phyloP scores from a whole-genome alignment of 2,888 invertebrate genomes.

The Hirtodrosophila duncani region DNA sequence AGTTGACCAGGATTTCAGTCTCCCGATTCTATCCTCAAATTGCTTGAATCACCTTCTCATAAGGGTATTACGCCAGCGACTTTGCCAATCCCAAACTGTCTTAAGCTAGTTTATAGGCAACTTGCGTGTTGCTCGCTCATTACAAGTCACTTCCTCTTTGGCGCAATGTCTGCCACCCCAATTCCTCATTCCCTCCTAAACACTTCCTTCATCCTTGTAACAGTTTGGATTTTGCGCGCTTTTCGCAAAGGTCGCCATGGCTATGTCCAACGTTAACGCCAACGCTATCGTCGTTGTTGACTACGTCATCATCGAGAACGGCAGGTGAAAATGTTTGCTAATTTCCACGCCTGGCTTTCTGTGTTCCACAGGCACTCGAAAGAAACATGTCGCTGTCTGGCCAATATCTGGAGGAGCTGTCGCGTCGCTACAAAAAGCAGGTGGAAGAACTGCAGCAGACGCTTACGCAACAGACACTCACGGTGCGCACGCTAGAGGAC shows the following conservation, averaged over 20 bases:
- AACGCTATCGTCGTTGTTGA: conserved; percentile 11
- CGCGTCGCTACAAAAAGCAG: conserved; percentile 95
- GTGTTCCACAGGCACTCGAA: conserved; percentile 87
- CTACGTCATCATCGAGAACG: conserved; percentile 27
- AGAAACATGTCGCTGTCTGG: conserved; percentile 97
- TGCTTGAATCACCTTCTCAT: too few relatives aligned
- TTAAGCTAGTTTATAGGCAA: conserved; percentile 52
- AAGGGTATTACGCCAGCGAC: not conserved
- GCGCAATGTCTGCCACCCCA: conserved; percentile 27
- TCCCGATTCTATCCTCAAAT: too few relatives aligned
- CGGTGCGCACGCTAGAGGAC: conserved; percentile 85
- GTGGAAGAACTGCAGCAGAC: conserved; percentile 95
- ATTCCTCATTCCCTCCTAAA: conserved; percentile 20
- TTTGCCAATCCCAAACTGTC: not conserved
- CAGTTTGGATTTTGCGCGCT: conserved; percentile 26
- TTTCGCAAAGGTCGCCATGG: conserved; percentile 32
- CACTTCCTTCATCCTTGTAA: conserved; percentile 39
- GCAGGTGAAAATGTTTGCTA: conserved; percentile 16
- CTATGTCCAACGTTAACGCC: conserved; percentile 17
- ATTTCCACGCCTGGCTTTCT: conserved; percentile 11
- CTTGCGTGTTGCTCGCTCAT: conserved; percentile 65
- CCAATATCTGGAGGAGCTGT: conserved; percentile 97
- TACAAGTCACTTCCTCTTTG: conserved; percentile 36
- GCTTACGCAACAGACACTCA: conserved; percentile 89
- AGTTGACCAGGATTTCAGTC: too few relatives aligned